Evolutionary conservation across 2,797 vertebrate species (phyloP).

Genomic region (Streptopelia turtur): DNA sequence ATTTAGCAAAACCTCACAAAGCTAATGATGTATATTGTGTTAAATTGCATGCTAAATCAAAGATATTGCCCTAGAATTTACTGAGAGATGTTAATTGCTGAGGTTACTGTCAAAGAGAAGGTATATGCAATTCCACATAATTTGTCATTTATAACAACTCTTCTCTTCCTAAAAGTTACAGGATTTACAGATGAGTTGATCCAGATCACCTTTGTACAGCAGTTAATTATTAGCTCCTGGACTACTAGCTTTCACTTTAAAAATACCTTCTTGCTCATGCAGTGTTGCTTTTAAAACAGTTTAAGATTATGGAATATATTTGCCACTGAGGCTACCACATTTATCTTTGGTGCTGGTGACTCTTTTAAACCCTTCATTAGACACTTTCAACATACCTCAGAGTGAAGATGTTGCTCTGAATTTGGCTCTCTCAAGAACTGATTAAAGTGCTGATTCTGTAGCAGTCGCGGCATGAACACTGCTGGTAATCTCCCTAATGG

Average conservation of each 20-base stretch:
- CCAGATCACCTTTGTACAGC: conserved; percentile 33
- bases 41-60: neutral
- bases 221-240: conserved; percentile 52
- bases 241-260: neutral
- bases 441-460: neutral
- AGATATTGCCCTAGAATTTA: neutral
- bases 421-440: neutral
- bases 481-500: neutral
- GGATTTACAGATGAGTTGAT: conserved; percentile 62
- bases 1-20: neutral
- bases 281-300: neutral
- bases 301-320: neutral
- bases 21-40: neutral
- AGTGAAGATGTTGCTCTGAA: neutral
- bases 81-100: conserved; percentile 19
- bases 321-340: neutral
- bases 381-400: neutral
- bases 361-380: neutral
- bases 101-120: neutral
- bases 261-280: conserved; percentile 12
- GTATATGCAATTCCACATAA: neutral
- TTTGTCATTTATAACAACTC: conserved; percentile 1
- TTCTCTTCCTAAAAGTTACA: conserved; percentile 5
- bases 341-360: neutral
- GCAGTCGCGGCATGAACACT: neutral